Evolutionary conservation across 2,113 vertebrate genomes (phyloP).

Genomic region (Polyodon spathula): DNA sequence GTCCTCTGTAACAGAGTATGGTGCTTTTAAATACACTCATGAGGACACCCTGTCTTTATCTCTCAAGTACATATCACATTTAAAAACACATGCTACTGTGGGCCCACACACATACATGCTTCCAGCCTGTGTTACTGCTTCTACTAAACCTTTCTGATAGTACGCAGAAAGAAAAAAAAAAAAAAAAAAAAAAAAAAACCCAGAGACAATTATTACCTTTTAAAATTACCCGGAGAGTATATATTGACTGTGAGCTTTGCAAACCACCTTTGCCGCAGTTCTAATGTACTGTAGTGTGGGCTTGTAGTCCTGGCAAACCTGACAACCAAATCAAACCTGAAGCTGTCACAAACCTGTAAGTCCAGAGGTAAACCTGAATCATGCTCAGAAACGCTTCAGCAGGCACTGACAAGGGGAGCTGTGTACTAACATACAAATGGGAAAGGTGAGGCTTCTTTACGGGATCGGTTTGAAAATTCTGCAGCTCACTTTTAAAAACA

Average conservation of each 20-base stretch:
- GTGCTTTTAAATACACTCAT: too few species aligned
- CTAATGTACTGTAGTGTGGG: neutral
- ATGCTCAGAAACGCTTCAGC: neutral
- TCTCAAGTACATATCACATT: too few species aligned
- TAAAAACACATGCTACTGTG: too few species aligned
- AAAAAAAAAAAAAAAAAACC: neutral
- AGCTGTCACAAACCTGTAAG: neutral
- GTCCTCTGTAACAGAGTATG: too few species aligned
- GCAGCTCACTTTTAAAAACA: too few species aligned
- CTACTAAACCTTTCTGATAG: neutral
- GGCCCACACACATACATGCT: neutral
- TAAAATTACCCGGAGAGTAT: constrained; percentile 3
- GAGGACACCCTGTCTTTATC: too few species aligned
- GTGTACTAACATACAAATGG: neutral
- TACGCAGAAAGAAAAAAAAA: neutral
- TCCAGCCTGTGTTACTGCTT: neutral
- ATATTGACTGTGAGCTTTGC: neutral
- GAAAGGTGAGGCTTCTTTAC: neutral
- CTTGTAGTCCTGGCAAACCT: neutral
- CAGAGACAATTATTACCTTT: constrained; percentile 5
- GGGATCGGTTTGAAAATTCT: neutral
- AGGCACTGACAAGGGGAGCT: neutral
- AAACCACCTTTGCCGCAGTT: neutral
- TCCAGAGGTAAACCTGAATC: constrained; percentile 2
- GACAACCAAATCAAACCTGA: constrained; percentile 5